Conservation (phyloP, 2,888 invertebrate genomes). For the Tenodera sinensis region DNA sequence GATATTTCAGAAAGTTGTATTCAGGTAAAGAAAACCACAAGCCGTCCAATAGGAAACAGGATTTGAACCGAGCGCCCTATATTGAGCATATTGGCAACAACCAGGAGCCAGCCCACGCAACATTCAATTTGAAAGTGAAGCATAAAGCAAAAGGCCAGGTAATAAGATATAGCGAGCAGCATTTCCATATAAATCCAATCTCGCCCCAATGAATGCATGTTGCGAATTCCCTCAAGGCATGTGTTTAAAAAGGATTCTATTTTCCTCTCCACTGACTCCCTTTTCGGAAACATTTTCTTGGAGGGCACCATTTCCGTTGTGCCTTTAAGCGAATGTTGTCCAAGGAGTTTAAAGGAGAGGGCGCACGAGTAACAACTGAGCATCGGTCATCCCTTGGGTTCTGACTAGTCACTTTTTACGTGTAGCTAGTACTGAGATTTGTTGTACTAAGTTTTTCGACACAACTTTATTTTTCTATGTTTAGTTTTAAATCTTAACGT, state of each 20-base stretch:
- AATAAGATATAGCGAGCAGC: background rate
- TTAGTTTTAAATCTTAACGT: no score
- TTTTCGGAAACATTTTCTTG: background rate
- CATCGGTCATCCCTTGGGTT: background rate
- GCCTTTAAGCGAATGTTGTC: background rate
- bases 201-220: background rate
- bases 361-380: background rate
- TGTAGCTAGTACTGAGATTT: no score
- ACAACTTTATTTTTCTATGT: no score
- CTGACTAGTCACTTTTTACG: no score
- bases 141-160: background rate
- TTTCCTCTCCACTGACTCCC: conserved; percentile 7
- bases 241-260: conserved; percentile 17
- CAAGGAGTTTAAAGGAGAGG: background rate
- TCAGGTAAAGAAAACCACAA: no score
- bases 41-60: no score
- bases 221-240: background rate
- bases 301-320: background rate
- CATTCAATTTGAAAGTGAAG: background rate
- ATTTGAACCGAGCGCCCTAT: no score
- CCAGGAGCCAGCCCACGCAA: background rate
- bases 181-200: background rate
- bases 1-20: no score
- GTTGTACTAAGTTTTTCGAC: no score
- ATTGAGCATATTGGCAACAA: no score